phyloP scores from a whole-genome alignment of 2,888 invertebrate genomes.

The Cenopis cana region DNA sequence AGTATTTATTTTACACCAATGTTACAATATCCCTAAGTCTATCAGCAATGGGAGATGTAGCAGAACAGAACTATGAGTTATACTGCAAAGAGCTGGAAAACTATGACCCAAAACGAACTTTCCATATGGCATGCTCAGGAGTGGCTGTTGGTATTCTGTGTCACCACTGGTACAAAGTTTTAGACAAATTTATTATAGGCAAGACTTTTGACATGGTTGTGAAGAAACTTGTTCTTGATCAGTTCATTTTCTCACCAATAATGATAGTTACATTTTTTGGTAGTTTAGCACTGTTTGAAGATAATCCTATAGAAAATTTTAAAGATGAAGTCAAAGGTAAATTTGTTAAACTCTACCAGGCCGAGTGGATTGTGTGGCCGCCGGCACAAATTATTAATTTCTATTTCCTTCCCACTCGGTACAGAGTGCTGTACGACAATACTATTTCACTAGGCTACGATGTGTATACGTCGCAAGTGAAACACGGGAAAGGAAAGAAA shows the following conservation, averaged over 20 bases:
- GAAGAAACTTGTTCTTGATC: conserved; percentile 94
- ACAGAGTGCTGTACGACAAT: conserved; percentile 95
- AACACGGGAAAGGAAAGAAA: conserved; percentile 77
- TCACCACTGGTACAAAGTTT: conserved; percentile 94
- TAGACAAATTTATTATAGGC: conserved; percentile 91
- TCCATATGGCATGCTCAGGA: conserved; percentile 93
- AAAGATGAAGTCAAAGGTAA: conserved; percentile 89
- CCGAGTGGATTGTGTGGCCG: conserved; percentile 98
- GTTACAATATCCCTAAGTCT: conserved; percentile 91
- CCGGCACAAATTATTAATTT: conserved; percentile 97
- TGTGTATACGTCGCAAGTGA: conserved; percentile 94
- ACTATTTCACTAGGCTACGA: conserved; percentile 95
- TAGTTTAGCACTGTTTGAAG: conserved; percentile 91
- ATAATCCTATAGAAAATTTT: conserved; percentile 86
- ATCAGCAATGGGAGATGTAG: conserved; percentile 91
- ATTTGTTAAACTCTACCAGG: conserved; percentile 91
- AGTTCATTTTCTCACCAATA: conserved; percentile 93
- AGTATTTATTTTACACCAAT: conserved; percentile 92
- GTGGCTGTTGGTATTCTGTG: conserved; percentile 92
- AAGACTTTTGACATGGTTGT: conserved; percentile 87
- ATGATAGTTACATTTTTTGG: conserved; percentile 93
- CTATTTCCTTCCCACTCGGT: conserved; percentile 93
- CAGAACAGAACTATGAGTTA: conserved; percentile 94
- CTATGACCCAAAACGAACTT: conserved; percentile 87
- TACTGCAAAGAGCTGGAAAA: conserved; percentile 84